Conservation (phyloP, 2,113 vertebrate species). For the Heptranchias perlo region DNA sequence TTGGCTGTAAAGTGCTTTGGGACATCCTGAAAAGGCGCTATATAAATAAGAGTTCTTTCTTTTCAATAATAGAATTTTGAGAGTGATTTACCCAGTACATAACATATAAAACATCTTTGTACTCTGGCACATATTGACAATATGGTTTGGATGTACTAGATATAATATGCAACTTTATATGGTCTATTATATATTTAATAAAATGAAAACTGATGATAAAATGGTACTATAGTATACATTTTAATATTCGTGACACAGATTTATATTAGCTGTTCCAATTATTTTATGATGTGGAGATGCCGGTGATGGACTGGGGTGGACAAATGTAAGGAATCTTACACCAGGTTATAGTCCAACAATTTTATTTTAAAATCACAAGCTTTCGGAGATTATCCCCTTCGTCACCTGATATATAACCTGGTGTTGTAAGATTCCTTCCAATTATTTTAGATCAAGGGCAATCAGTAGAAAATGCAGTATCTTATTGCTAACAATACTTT, state of each 20-base stretch:
- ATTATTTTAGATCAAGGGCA: neutral
- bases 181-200: neutral
- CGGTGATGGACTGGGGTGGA: too few relatives aligned
- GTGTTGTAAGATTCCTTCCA: too few relatives aligned
- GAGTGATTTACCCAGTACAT: neutral
- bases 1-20: too few relatives aligned
- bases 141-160: neutral
- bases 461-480: neutral
- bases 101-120: neutral
- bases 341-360: too few relatives aligned
- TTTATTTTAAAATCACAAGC: too few relatives aligned
- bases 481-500: neutral
- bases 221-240: neutral
- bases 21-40: too few relatives aligned
- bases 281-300: too few relatives aligned
- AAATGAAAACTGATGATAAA: neutral
- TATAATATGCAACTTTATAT: neutral
- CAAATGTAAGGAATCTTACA: too few relatives aligned
- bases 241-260: neutral
- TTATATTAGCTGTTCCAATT: neutral
- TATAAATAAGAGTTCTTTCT: neutral
- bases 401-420: too few relatives aligned
- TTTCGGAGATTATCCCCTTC: too few relatives aligned
- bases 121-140: neutral
- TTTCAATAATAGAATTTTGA: neutral